Conservation (phyloP, 2,888 invertebrate species). For the Aphodius sticticus region DNA sequence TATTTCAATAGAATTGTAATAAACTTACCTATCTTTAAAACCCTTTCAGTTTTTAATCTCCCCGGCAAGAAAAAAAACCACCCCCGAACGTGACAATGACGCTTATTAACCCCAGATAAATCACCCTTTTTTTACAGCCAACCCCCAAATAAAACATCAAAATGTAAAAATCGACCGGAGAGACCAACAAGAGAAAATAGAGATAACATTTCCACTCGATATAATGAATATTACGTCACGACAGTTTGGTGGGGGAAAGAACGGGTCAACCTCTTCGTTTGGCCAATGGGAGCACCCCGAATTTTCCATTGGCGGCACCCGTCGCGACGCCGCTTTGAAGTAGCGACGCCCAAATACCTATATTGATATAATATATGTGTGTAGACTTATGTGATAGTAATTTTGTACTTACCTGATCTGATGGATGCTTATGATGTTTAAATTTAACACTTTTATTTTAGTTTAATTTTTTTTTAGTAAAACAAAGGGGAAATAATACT, state of each 20-base stretch:
- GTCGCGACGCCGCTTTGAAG: slow-evolving; percentile 57
- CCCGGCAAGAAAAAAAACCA: background rate
- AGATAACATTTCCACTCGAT: slow-evolving; percentile 18
- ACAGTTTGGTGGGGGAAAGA: slow-evolving; percentile 45
- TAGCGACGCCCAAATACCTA: slow-evolving; percentile 51
- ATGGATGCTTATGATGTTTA: background rate
- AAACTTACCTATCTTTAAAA: background rate
- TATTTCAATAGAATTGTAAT: background rate
- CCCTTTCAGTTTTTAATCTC: background rate
- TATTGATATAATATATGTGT: slow-evolving; percentile 16
- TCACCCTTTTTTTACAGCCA: background rate
- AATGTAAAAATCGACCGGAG: background rate
- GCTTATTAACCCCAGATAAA: background rate
- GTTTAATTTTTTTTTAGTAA: background rate
- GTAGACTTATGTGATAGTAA: background rate
- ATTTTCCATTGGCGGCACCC: slow-evolving; percentile 55
- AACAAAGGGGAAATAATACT: background rate
- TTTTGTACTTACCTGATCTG: background rate
- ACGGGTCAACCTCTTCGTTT: slow-evolving; percentile 52
- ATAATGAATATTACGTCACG: slow-evolving; percentile 55
- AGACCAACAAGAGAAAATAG: background rate
- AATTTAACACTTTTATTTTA: no score
- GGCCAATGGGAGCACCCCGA: slow-evolving; percentile 43
- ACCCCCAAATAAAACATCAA: background rate
- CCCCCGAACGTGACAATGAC: background rate